Conservation (phyloP, 2,888 invertebrate genomes). For the Tigriopus californicus region DNA sequence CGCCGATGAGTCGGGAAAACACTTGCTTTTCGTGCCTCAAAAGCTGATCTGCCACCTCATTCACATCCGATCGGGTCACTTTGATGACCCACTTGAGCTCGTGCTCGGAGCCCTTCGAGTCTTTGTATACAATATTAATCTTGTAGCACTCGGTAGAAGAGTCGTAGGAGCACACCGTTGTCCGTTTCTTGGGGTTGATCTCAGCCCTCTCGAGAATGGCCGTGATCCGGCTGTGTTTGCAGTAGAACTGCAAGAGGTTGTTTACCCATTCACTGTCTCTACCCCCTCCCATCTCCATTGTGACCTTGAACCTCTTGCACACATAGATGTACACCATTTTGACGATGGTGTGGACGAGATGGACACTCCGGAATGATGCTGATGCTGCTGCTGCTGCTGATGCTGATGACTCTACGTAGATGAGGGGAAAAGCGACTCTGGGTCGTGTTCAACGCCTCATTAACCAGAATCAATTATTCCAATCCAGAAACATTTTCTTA, state of each 20-base stretch:
- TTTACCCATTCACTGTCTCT: constrained; percentile 12
- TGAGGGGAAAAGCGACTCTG: no score
- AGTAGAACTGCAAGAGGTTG: constrained; percentile 10
- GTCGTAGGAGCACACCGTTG: constrained; percentile 3
- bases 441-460: no score
- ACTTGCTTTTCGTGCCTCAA: constrained; percentile 13
- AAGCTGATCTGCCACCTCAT: neutral
- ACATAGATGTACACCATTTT: constrained; percentile 16
- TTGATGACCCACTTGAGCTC: constrained; percentile 16
- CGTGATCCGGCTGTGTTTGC: constrained; percentile 6
- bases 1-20: constrained; percentile 14
- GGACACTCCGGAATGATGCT: no score
- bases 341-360: neutral
- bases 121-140: constrained; percentile 15
- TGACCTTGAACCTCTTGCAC: constrained; percentile 15
- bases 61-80: constrained; percentile 6
- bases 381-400: no score
- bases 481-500: no score
- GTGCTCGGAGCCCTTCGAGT: constrained; percentile 12
- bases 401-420: no score
- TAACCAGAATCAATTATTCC: no score
- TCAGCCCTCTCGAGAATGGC: constrained; percentile 13
- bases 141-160: constrained; percentile 15
- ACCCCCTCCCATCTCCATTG: constrained; percentile 13
- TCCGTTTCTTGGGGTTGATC: constrained; percentile 15